Conservation (phyloP, 2,888 invertebrate genomes). For the Automeris io region DNA sequence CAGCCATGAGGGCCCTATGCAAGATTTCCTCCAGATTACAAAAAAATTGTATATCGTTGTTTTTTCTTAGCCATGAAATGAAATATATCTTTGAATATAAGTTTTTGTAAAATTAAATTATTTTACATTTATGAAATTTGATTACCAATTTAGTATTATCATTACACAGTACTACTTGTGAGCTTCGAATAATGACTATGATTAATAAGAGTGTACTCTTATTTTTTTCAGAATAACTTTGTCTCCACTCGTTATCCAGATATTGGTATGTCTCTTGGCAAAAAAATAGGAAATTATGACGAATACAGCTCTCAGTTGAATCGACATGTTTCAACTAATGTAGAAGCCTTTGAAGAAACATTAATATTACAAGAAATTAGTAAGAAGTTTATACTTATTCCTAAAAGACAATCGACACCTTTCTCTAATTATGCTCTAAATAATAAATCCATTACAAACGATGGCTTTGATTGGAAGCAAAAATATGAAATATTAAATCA, state of each 20-base stretch:
- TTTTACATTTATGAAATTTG: too few relatives aligned
- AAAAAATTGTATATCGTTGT: too few relatives aligned
- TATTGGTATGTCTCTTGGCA: background rate
- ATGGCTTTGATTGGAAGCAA: conserved; percentile 55
- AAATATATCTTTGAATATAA: too few relatives aligned
- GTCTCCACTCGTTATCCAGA: conserved; percentile 1
- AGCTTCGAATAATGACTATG: too few relatives aligned
- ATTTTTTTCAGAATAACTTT: background rate
- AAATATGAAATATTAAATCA: conserved; percentile 63
- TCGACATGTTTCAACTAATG: conserved; percentile 18
- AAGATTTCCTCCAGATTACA: too few relatives aligned
- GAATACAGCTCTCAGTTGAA: conserved; percentile 5
- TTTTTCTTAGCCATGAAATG: too few relatives aligned
- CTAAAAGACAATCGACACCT: conserved; percentile 33
- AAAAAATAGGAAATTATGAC: conserved; percentile 11
- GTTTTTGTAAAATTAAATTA: too few relatives aligned
- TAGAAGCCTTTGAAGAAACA: conserved; percentile 29
- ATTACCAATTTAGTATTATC: too few relatives aligned
- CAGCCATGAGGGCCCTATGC: too few relatives aligned
- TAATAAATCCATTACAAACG: conserved; percentile 15
- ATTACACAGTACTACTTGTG: too few relatives aligned
- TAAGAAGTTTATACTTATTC: conserved; percentile 63
- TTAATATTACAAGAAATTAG: conserved; percentile 50
- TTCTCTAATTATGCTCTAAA: conserved; percentile 19
- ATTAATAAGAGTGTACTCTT: background rate